Evolutionary conservation across 2,113 vertebrate genomes (phyloP).

Genomic region (Anhinga anhinga): DNA sequence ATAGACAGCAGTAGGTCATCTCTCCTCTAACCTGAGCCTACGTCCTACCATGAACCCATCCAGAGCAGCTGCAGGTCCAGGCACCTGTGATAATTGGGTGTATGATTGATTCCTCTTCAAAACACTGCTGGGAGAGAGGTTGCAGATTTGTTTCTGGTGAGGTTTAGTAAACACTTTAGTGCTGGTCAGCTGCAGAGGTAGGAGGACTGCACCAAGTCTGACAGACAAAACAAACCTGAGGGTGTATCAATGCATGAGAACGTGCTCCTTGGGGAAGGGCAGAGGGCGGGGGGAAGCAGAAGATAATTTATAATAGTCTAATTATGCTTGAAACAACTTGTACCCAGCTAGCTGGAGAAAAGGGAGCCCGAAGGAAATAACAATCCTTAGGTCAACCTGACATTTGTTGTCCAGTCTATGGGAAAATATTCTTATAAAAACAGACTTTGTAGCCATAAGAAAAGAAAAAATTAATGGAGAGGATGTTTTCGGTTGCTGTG

Average conservation of each 20-base stretch:
- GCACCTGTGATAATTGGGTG: accelerated
- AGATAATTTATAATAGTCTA: neutral
- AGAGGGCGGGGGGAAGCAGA: neutral
- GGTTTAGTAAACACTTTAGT: neutral
- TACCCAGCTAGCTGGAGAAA: neutral
- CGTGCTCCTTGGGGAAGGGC: neutral
- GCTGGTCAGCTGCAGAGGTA: neutral
- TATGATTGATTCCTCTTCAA: accelerated
- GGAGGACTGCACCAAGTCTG: neutral
- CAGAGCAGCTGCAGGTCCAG: neutral
- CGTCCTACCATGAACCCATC: neutral
- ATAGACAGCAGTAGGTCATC: accelerated
- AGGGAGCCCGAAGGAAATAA: neutral
- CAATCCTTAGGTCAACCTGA: constrained; percentile 40
- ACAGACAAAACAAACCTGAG: neutral
- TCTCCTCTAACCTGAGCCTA: accelerated
- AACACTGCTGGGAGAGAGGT: neutral
- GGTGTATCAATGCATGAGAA: neutral
- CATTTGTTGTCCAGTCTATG: constrained; percentile 21
- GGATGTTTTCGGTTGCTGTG: neutral
- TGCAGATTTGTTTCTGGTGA: neutral
- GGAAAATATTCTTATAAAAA: neutral
- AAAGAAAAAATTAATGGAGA: neutral
- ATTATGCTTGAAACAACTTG: constrained; percentile 1
- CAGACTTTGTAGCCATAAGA: neutral